Base-by-base conservation (phyloP, 2,113 vertebrate genomes). In the Cygnus buccinator region DNA sequence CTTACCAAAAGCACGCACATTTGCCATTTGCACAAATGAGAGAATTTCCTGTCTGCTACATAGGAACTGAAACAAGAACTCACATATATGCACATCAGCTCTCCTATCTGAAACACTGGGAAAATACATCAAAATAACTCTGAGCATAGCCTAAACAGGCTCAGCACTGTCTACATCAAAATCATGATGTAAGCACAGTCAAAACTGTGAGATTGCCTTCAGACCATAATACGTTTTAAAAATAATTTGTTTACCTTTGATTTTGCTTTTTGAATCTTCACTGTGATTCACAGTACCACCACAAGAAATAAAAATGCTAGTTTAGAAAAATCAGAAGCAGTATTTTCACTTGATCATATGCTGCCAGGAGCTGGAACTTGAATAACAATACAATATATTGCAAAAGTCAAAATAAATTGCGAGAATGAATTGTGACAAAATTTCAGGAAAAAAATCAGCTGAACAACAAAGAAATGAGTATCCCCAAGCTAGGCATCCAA, bases 11-110 rank as follows among this genome's bases (percentile, higher is more conserved):
- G 66, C 87, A 57, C 61, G 61, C 95, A 91, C 57, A 83, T 97
- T 81, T 95, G 90, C 92, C 95, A 95, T 93, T 97, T 96, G 91
- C 96, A 93, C 94, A 94, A 94, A 87, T 63, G 50, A 82, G 89
- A 94, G 93, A 95, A 31, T 94, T 96, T 97, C 97, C 97, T 96
- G 80, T 95, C 97, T 96, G 95, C 92, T 94, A 44, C 89, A 61
- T 25, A 91, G 93, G 90, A 97, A 91, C 73, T 96, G 96, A 94
- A 97, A 92, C 88, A 95, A 96, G 72, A 95, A 97, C 50, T 95
- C 84, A 79, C 87, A 44, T 9, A 54, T 55, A 17, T 96, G 87
- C 83, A 96, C 62, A 21, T 68, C 95, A 95, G 82, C 87, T 95
- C 87, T 80, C 65, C 66, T 75, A 82, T 61, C 90, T 94, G 77